Evolutionary conservation across 2,113 vertebrate species (phyloP), one percentile per base, ranked within the genome.

Genomic region (Proterorhinus semilunaris): DNA sequence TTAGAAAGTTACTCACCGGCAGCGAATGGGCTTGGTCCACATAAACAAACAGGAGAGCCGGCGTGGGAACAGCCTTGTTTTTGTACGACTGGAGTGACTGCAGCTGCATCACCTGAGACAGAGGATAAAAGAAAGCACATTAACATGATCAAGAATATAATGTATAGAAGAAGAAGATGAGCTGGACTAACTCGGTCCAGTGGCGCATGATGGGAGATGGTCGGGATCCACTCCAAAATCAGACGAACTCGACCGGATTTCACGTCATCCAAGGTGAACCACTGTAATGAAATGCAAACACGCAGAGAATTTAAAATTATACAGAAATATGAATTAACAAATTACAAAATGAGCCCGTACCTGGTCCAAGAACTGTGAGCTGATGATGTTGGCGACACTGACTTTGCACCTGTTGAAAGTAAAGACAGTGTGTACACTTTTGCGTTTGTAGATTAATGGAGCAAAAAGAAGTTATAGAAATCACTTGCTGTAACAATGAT

Each of bases 241-340:
- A 97, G 85, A 57, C 93, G 95, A 46, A 98, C 87, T 8, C 88
- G 87, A 55, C 96, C 96, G 1, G 95, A 95, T 52, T 94, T 95
- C 3, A 96, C 94, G 0, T 94, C 94, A 62, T 90, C 92, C 63
- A 98, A 83, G 13, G 89, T 83, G 80, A 93, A 93, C 96, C 95
- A 98, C 96, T 98, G 86, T 64, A 68, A 43, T 87, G 2, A 83
- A 7, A 64, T 0, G 1, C 8, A 50, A 9, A 52, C 0, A 42
- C 15, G 54, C 8, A 50, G 3, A 11, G 12, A 4, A 12, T 49
- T 15, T 52, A 17, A 53, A 21, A 21, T 54, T 3, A 9, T 0
- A n/a, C 21, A 21, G 11, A 27, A 55, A 55, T 55, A 6, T 6
- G 10, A 16, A 55, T 27, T 5, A 55, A 27, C 21, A 21, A n/a